A percentile compares a stretch with the other conserved stretches of the same genome.
These are phyloP conservation scores for Lamproptera curius DNA, from an alignment of 2,888 invertebrate genomes.

Conservation along the genomic window DNA sequence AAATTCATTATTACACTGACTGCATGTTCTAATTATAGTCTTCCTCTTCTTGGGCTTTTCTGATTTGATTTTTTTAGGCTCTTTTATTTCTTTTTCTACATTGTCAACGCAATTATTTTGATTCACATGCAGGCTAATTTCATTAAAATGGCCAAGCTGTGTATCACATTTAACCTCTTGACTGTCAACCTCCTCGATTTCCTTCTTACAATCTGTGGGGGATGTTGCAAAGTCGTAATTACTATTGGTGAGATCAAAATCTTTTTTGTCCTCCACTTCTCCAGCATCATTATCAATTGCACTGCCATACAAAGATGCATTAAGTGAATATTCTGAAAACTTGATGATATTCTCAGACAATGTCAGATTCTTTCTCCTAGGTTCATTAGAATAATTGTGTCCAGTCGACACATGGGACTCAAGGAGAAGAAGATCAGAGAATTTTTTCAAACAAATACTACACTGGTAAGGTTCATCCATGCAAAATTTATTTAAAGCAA, in stretches of 20 bases:
- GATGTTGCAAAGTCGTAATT: slow-evolving; percentile 24
- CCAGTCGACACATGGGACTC: slow-evolving; percentile 27
- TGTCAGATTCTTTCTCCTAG: slow-evolving; percentile 14
- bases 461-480: slow-evolving; percentile 28
- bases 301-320: slow-evolving; percentile 9
- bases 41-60: slow-evolving; percentile 3
- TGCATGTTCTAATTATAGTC: slow-evolving; percentile 18
- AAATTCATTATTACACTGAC: slow-evolving; percentile 18
- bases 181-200: slow-evolving; percentile 23
- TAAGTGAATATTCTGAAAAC: slow-evolving; percentile 8
- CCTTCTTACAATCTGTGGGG: slow-evolving; percentile 12
- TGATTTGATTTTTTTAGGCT: neutral
- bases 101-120: slow-evolving; percentile 29
- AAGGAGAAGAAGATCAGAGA: slow-evolving; percentile 23
- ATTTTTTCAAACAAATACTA: slow-evolving; percentile 29
- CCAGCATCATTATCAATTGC: slow-evolving; percentile 10
- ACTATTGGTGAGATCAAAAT: slow-evolving; percentile 22
- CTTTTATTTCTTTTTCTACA: slow-evolving; percentile 22
- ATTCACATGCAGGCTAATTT: slow-evolving; percentile 32
- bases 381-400: slow-evolving; percentile 14
- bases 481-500: slow-evolving; percentile 10
- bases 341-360: slow-evolving; percentile 14
- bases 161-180: slow-evolving; percentile 28
- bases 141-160: slow-evolving; percentile 26
- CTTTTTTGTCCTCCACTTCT: slow-evolving; percentile 20